Evolutionary conservation across 2,113 vertebrate species (phyloP).

Genomic region (Triplophysa dalaica): DNA sequence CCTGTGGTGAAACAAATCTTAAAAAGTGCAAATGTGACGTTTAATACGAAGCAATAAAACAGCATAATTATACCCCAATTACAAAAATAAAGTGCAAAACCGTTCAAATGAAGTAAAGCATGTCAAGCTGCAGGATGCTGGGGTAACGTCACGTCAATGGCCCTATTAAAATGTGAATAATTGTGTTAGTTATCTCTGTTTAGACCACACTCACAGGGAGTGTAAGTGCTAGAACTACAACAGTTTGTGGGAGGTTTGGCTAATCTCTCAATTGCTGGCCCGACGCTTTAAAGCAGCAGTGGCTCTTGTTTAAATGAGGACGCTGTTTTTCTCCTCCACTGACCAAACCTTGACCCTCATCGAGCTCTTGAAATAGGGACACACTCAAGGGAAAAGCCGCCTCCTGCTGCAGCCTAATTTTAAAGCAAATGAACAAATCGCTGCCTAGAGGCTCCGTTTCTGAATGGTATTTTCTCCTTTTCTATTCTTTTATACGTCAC

Average conservation of each 20-base stretch:
- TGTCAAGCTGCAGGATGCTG: constrained; percentile 3
- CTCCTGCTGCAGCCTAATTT: constrained; percentile 44
- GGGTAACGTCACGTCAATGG: background rate
- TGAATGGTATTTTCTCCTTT: constrained; percentile 56
- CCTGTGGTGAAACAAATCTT: too few species aligned
- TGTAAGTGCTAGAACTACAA: constrained; percentile 8
- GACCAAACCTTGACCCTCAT: constrained; percentile 77
- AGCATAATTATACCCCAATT: background rate
- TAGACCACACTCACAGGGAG: background rate
- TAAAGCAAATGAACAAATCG: constrained; percentile 56
- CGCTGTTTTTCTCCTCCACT: constrained; percentile 72
- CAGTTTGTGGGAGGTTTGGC: constrained; percentile 29
- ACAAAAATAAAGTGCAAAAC: background rate
- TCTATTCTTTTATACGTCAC: constrained; percentile 45
- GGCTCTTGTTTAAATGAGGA: constrained; percentile 68
- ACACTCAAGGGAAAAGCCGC: constrained; percentile 61
- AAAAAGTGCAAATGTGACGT: too few species aligned
- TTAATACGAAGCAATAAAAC: background rate
- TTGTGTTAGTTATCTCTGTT: constrained; percentile 32
- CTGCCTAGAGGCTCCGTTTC: constrained; percentile 62
- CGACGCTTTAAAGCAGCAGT: constrained; percentile 21
- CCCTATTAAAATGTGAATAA: constrained; percentile 26
- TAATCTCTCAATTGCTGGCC: constrained; percentile 29
- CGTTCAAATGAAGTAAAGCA: background rate
- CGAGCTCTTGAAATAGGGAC: constrained; percentile 75